These are phyloP conservation scores for Rhizoglyphus robini DNA, from an alignment of 1,140 invertebrate species.

Conservation along the genomic window DNA sequence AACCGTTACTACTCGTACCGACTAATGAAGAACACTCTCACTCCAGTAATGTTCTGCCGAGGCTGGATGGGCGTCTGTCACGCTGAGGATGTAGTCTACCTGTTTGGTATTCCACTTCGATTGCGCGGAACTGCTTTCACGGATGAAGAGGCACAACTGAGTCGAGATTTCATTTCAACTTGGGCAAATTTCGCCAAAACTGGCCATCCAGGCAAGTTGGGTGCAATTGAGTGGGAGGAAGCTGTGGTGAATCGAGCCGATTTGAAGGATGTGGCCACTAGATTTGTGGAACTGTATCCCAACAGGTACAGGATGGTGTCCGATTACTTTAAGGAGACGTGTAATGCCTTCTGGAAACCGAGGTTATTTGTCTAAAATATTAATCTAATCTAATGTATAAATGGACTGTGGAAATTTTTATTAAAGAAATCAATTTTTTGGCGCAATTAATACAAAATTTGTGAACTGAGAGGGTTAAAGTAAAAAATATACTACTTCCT, in stretches of 20 bases:
- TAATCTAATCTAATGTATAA: too few species aligned
- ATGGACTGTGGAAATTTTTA: too few species aligned
- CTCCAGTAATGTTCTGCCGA: slow-evolving; percentile 31
- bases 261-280: background rate
- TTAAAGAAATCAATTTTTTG: too few species aligned
- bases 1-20: slow-evolving; percentile 3
- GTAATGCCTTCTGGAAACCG: background rate
- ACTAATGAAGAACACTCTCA: background rate
- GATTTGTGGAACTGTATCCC: background rate
- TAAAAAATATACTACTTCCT: too few species aligned
- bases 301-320: background rate
- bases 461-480: too few species aligned
- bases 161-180: slow-evolving; percentile 23
- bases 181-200: slow-evolving; percentile 24
- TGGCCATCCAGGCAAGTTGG: slow-evolving; percentile 19
- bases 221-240: background rate
- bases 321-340: background rate
- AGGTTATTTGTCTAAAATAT: background rate
- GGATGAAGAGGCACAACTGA: too few species aligned
- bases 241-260: background rate
- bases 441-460: too few species aligned
- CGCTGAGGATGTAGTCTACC: slow-evolving; percentile 84
- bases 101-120: slow-evolving; percentile 50
- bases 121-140: slow-evolving; percentile 12
- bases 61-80: slow-evolving; percentile 87